These are phyloP conservation scores for Arnoldichthys spilopterus DNA, from an alignment of 2,797 vertebrate species.

Conservation along the genomic window DNA sequence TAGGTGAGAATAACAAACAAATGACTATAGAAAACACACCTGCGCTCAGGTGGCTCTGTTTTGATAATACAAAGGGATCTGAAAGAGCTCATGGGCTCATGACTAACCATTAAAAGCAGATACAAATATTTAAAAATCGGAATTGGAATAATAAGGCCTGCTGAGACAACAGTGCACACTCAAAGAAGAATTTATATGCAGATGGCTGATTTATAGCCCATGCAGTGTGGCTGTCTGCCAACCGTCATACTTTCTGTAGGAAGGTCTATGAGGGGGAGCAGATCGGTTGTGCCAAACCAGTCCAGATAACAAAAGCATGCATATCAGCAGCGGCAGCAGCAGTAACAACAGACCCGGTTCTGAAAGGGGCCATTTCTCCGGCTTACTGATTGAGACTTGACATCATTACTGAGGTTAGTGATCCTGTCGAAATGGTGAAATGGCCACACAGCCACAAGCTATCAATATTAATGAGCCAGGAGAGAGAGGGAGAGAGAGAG, in stretches of 20 bases:
- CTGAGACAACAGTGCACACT: neutral
- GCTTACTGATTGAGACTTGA: slow-evolving; percentile 13
- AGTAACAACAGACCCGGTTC: neutral
- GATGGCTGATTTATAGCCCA: neutral
- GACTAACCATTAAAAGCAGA: neutral
- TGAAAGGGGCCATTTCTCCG: neutral
- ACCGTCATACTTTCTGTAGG: neutral
- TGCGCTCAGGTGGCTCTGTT: neutral
- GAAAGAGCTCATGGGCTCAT: neutral
- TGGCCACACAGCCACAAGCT: neutral
- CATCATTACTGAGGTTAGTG: slow-evolving; percentile 4
- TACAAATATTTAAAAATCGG: neutral
- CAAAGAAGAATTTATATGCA: neutral
- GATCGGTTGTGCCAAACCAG: neutral
- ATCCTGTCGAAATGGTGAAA: neutral
- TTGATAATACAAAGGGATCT: neutral
- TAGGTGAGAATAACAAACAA: neutral
- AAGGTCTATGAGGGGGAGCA: neutral
- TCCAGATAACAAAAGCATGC: neutral
- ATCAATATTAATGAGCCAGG: slow-evolving; percentile 19
- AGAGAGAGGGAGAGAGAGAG: slow-evolving; percentile 17
- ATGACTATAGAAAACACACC: neutral
- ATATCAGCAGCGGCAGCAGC: neutral
- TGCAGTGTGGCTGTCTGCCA: neutral
- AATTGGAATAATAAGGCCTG: neutral